Evolutionary conservation across 2,888 invertebrate genomes (phyloP), one percentile per base, ranked within the genome.

Genomic region (Pristionchus japonicus): DNA sequence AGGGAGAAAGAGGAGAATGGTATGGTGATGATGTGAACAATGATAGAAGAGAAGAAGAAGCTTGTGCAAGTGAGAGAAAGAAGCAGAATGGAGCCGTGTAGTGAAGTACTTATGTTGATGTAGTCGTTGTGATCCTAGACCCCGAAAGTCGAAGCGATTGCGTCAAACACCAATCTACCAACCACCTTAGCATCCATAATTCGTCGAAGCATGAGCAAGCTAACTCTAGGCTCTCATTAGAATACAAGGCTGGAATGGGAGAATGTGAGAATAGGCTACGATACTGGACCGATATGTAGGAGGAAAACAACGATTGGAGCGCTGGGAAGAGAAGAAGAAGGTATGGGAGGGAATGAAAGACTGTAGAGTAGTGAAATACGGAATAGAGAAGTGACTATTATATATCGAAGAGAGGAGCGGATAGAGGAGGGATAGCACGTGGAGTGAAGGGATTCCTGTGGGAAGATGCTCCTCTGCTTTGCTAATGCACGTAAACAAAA

Each of bases 221-320:
- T 3, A 47, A 27, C n/a, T n/a, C n/a, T 37, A 37, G 20, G n/a
- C n/a, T 77, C 77, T 77, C 77, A 77, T 88, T 84, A 88, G 87
- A 87, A 88, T 85, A 67, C 84, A 64, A 49, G 52, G 43, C 17
- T 52, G 82, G 84, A 49, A 43, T 27, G 74, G 49, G 86, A 86
- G 80, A 80, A 27, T 70, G 83, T 67, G 80, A 77, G 49, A 88
- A 47, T 43, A 70, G 85, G 70, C 70, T 77, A 27, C 77, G 77
- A 77, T 77, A 47, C 77, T 77, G 77, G 77, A 77, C 43, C 40
- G n/a, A 74, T 74, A 74, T 74, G 40, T 74, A 74, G 17, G 40
- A 40, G 9, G 77, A 77, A 77, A 77, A 77, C 77, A 77, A 77
- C 34, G 77, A 77, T 77, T 77, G 77, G 61, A 31, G 74, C 20